Evolutionary conservation across 2,888 invertebrate species (phyloP), one percentile per base, ranked within the genome.

Genomic region (Eueremaeus valkanovi): DNA sequence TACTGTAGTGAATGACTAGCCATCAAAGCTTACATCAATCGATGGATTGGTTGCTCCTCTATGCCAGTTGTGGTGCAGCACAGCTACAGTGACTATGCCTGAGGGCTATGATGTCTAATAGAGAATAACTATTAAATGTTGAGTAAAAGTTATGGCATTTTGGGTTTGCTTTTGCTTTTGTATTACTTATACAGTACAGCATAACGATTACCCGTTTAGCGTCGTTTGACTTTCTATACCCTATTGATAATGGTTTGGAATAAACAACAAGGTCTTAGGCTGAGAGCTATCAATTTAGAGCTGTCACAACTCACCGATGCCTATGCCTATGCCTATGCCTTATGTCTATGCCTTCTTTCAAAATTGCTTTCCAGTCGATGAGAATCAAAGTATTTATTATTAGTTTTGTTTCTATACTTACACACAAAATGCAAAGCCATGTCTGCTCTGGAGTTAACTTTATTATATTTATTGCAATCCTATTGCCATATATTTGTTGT

Each of bases 281-380:
- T 36, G 66, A 66, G 21, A 66, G 18, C 66, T 66, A 33, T 66
- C 66, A 66, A 58, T 33, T 66, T 21, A 66, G 40, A 66, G 36
- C 33, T 33, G 66, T 66, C 66, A 33, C 21, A 36, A n/a, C 36
- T 31, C 36, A 36, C 5, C 6, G 13, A 3, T 63, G 21, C 66
- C 13, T 5, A 21, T 24, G 27, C 58, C 13, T 24, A 3, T 24
- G 24, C 9, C 58, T 58, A n/a, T n/a, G n/a, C n/a, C n/a, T n/a
- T n/a, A n/a, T n/a, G n/a, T n/a, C n/a, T n/a, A n/a, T n/a, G n/a
- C n/a, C 29, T 58, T 27, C 3, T 11, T 36, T 36, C 36, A 36
- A 51, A 51, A 51, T 58, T 58, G 5, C 58, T 58, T 58, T 24
- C n/a, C 27, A 58, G 11, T 36, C 27, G 33, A 66, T n/a, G 33